Conservation (phyloP, 1,140 invertebrate species). For the Rhynchophorus ferrugineus region DNA sequence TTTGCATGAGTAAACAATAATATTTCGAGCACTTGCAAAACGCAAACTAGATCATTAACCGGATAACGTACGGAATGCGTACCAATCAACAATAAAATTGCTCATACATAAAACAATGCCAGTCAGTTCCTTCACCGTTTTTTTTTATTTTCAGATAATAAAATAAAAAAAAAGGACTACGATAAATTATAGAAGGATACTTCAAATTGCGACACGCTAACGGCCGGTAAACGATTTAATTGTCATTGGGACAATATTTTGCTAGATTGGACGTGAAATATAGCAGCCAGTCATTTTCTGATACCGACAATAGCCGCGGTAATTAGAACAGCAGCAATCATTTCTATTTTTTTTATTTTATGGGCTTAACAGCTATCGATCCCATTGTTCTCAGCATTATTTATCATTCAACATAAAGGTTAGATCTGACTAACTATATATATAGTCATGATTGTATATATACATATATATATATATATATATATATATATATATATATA, state of each 20-base stretch:
- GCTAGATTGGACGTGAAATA: not conserved
- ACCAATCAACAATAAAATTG: not conserved
- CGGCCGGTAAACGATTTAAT: not conserved
- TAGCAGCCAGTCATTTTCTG: not conserved
- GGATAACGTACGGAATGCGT: not conserved
- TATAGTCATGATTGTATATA: too few relatives aligned
- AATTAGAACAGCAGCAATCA: not conserved
- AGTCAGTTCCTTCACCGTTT: not conserved
- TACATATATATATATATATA: too few relatives aligned
- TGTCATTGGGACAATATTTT: not conserved
- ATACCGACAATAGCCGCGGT: not conserved
- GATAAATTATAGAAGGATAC: not conserved
- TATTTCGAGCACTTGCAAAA: too few relatives aligned
- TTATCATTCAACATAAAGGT: too few relatives aligned
- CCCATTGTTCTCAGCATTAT: too few relatives aligned
- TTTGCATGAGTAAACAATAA: too few relatives aligned
- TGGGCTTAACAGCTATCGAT: too few relatives aligned
- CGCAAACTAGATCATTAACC: not conserved
- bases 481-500: too few relatives aligned
- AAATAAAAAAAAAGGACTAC: not conserved
- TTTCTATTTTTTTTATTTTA: too few relatives aligned
- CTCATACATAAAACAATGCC: not conserved
- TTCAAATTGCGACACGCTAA: not conserved
- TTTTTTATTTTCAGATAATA: not conserved
- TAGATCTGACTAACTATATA: too few relatives aligned